These are phyloP conservation scores for Allobates femoralis DNA, from an alignment of 2,797 vertebrate species.

Conservation along the genomic window DNA sequence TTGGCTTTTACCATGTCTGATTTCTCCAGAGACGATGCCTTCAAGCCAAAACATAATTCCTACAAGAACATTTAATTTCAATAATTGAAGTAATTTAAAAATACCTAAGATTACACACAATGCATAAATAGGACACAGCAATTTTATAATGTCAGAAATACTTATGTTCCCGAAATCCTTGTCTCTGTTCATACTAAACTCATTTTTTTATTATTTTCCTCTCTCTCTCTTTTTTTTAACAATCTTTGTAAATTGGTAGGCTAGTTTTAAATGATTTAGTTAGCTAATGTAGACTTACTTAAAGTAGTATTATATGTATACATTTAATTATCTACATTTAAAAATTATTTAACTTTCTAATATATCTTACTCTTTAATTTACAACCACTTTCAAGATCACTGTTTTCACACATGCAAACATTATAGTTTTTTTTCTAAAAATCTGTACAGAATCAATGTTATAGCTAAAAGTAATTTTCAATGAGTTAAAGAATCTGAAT, in stretches of 20 bases:
- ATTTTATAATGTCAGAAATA: slow-evolving; percentile 10
- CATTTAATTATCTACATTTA: not conserved
- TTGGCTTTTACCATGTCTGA: slow-evolving; percentile 25
- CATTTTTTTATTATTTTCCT: not conserved
- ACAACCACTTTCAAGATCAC: not conserved
- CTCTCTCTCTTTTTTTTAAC: not conserved
- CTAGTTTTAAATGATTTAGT: not conserved
- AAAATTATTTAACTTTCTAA: not conserved
- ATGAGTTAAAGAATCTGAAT: too few relatives aligned
- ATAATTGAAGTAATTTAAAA: slow-evolving; percentile 36
- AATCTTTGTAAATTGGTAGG: not conserved
- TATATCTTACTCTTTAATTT: not conserved
- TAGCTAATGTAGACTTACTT: not conserved
- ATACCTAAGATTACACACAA: slow-evolving; percentile 28
- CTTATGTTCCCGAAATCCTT: not conserved
- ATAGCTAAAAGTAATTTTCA: too few relatives aligned
- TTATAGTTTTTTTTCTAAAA: not conserved
- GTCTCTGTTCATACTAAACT: not conserved
- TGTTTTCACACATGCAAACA: not conserved
- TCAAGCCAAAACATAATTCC: slow-evolving; percentile 43
- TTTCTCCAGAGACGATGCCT: slow-evolving; percentile 41
- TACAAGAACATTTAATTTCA: slow-evolving; percentile 47
- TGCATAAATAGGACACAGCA: slow-evolving; percentile 14
- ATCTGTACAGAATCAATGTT: too few relatives aligned
- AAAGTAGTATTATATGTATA: not conserved